Conservation (phyloP, 1,140 invertebrate genomes). For the Chymomyza costata region DNA sequence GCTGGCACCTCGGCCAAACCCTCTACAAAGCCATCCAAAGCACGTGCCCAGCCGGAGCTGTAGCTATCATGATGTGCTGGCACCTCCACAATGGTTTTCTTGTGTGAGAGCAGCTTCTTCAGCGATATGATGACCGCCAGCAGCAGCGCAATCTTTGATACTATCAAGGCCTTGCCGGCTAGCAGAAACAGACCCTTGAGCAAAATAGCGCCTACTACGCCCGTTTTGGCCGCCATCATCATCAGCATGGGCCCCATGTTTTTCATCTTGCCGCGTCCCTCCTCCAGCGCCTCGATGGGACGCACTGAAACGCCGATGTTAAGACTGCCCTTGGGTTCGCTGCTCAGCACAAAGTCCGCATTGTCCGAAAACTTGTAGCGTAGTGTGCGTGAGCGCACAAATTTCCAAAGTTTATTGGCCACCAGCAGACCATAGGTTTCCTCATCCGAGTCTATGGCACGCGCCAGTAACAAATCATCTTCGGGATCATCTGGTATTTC, state of each 20-base stretch:
- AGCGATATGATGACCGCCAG: conserved; percentile 86
- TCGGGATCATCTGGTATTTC: conserved; percentile 63
- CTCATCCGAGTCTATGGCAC: conserved; percentile 79
- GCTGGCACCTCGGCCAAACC: conserved; percentile 64
- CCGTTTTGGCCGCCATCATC: conserved; percentile 85
- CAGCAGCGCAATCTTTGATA: conserved; percentile 88
- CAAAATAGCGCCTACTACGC: conserved; percentile 84
- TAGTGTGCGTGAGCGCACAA: conserved; percentile 82
- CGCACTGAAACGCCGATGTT: conserved; percentile 84
- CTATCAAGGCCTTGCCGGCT: conserved; percentile 87
- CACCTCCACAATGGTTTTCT: conserved; percentile 85
- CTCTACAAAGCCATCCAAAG: conserved; percentile 76
- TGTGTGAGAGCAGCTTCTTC: conserved; percentile 86
- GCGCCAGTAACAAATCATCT: conserved; percentile 64
- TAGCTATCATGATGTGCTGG: conserved; percentile 79
- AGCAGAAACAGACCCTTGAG: conserved; percentile 88
- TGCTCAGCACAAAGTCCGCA: conserved; percentile 82
- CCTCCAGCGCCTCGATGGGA: conserved; percentile 77
- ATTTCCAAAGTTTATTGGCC: conserved; percentile 83
- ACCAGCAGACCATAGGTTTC: conserved; percentile 83
- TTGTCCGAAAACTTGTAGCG: conserved; percentile 84
- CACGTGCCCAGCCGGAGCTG: conserved; percentile 79
- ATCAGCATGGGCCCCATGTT: conserved; percentile 85
- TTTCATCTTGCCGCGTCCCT: conserved; percentile 83
- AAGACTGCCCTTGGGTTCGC: conserved; percentile 82